phyloP scores from a whole-genome alignment of 2,113 vertebrate species.

The Capricornis sumatraensis region DNA sequence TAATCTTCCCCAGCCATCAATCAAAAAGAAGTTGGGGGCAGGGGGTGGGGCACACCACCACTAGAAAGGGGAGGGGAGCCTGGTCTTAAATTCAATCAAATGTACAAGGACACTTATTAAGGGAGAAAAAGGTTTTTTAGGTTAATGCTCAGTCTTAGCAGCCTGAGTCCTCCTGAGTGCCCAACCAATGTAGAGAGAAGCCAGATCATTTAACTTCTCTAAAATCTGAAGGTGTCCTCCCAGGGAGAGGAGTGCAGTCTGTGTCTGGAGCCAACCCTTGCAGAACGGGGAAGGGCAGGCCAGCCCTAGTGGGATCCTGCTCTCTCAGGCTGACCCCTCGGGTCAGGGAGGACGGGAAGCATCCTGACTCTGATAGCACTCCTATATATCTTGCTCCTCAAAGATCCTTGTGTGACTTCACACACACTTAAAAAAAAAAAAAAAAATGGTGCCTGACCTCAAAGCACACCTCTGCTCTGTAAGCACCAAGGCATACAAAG shows the following conservation, averaged over 20 bases:
- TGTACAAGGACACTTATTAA: background rate
- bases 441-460: background rate
- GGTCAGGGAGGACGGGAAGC: background rate
- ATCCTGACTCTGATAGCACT: background rate
- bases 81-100: background rate
- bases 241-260: too few species aligned
- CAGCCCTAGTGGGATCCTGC: background rate
- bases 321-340: background rate
- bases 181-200: background rate
- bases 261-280: rapidly evolving
- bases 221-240: background rate
- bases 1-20: background rate
- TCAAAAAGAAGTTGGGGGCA: background rate
- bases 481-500: background rate
- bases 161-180: background rate
- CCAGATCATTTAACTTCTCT: too few species aligned
- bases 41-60: too few species aligned
- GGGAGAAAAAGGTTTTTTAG: background rate
- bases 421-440: background rate
- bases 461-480: background rate
- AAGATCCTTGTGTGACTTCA: background rate
- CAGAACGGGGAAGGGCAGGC: background rate
- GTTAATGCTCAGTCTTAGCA: background rate
- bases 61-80: background rate
- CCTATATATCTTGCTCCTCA: background rate